Conservation (phyloP, 1,140 invertebrate genomes). For the Cotesia chilonis region DNA sequence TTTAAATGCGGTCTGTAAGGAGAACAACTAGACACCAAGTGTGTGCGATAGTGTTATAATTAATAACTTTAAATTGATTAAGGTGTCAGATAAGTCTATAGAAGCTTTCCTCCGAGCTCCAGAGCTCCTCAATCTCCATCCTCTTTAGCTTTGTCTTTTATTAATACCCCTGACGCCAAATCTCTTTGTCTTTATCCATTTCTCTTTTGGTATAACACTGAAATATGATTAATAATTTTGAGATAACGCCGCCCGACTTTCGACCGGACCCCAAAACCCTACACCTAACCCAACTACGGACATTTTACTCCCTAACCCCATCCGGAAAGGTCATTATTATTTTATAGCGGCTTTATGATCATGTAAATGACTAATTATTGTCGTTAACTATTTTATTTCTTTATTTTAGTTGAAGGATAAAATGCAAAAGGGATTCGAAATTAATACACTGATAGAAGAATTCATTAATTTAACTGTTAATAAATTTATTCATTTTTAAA, state of each 20-base stretch:
- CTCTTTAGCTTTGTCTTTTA: conserved; percentile 29
- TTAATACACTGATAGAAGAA: too few species aligned
- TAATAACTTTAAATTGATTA: conserved; percentile 65
- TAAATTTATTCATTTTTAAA: too few species aligned
- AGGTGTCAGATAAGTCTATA: conserved; percentile 63
- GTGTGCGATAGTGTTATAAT: conserved; percentile 52
- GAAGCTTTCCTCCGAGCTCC: conserved; percentile 17
- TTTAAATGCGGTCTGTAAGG: conserved; percentile 28
- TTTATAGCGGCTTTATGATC: conserved; percentile 52
- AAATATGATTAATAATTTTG: conserved; percentile 64
- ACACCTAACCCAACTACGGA: conserved; percentile 37
- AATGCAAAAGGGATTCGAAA: neutral
- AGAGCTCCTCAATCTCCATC: neutral
- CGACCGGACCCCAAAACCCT: conserved; percentile 15
- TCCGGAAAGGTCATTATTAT: too few species aligned
- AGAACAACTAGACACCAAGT: conserved; percentile 8
- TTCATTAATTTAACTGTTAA: too few species aligned
- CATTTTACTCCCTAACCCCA: conserved; percentile 55
- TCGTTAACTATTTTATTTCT: conserved; percentile 29
- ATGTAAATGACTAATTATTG: conserved; percentile 64
- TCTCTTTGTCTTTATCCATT: conserved; percentile 29
- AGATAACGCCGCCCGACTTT: conserved; percentile 54
- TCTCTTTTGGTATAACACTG: conserved; percentile 46
- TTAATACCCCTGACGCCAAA: too few species aligned
- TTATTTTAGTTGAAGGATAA: too few species aligned